Evolutionary conservation across 64 coral and sea anemone genomes (phyloP).

Genomic region (Montipora foliosa): DNA sequence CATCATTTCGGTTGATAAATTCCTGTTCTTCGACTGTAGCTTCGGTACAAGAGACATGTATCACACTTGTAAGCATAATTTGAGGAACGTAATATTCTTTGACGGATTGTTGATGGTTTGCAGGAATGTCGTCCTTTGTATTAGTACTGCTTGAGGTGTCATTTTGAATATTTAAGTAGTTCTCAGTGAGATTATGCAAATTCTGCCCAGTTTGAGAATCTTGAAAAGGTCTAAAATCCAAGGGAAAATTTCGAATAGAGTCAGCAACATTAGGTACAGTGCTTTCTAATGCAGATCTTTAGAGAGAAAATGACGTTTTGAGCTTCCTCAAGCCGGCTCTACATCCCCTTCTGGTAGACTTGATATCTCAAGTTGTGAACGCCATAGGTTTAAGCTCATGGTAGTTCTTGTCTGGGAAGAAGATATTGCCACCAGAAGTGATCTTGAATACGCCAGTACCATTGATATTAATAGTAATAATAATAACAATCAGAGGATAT

Average conservation of each 20-base stretch:
- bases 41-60: conserved; percentile 44
- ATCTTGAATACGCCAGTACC: neutral
- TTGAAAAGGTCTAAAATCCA: too few species aligned
- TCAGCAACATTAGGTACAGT: neutral
- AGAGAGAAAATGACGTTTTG: neutral
- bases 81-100: conserved; percentile 24
- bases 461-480: neutral
- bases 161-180: conserved; percentile 58
- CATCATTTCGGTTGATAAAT: conserved; percentile 41
- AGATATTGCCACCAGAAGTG: neutral
- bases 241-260: too few species aligned
- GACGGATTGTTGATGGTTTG: neutral
- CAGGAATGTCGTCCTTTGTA: neutral
- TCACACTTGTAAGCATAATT: conserved; percentile 46
- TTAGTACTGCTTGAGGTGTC: neutral
- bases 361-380: neutral
- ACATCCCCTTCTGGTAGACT: neutral
- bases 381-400: neutral
- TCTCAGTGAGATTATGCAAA: conserved; percentile 32
- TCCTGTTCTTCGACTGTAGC: too few species aligned
- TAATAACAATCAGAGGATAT: neutral
- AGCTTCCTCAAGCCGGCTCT: neutral
- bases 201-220: neutral
- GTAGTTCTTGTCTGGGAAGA: neutral
- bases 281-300: neutral